Evolutionary conservation across 2,888 invertebrate species (phyloP), one percentile per base, ranked within the genome.

Genomic region (Alitta virens): DNA sequence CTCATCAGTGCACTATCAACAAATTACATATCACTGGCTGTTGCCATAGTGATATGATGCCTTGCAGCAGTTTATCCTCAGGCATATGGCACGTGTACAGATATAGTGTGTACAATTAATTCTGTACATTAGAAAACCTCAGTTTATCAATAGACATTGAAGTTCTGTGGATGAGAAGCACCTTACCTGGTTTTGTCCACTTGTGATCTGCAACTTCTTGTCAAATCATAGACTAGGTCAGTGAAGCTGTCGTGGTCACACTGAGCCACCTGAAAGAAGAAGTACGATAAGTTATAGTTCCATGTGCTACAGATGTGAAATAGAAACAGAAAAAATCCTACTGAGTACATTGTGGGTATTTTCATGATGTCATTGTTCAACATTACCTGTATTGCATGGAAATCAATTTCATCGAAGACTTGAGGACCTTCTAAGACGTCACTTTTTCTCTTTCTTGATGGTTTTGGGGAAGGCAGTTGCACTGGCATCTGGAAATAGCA

Each of bases 191-290:
- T 96, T 83, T 98, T 98, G 83, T 98, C 97, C 50, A 98, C 92
- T 82, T 98, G 97, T 2, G 92, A 93, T 38, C 92, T 90, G 79
- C 96, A 96, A 70, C 92, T 87, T 21, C 92, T 91, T 3, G 96
- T 96, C 66, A 98, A 85, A 77, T 94, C 92, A 59, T 94, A 87
- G 56, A 97, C 95, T 73, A 98, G 86, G 79, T 97, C 96, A n/a
- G 97, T 97, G 81, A 98, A 98, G 0, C 96, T 94, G 83, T 94
- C 93, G 83, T 97, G 95, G 83, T 98, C 96, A 84, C 92, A 93
- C 86, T 95, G 94, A 0, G 97, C 96, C 66, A 96, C 91, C 91
- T 92, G 77, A 3, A 60, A 69, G 25, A 26, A 12, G 24, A 42
- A 25, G 9, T 16, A 18, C 9, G 18, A 49, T 21, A 49, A n/a